A percentile compares a stretch with the other conserved stretches of the same genome.
Conservation (phyloP, 2,797 vertebrate genomes). For the Manis pentadactyla region DNA sequence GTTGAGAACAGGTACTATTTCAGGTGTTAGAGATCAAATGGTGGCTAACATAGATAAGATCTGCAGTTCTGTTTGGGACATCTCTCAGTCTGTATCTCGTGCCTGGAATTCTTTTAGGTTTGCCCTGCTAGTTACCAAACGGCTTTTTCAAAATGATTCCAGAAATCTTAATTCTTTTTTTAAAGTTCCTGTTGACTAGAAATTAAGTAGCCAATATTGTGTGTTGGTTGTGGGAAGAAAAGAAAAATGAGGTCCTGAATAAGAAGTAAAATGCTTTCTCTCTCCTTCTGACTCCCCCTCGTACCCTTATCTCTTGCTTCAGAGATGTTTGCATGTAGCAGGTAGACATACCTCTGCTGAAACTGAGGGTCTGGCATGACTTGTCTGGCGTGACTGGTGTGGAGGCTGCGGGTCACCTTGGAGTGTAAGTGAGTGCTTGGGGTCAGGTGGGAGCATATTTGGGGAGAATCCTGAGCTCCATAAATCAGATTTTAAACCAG, state of each 20-base stretch:
- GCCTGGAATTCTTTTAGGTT: neutral
- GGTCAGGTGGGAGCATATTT: no score
- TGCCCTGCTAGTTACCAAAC: neutral
- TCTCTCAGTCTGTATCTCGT: neutral
- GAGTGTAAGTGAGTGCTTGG: no score
- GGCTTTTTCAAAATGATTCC: slow-evolving; percentile 29
- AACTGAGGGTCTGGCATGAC: neutral
- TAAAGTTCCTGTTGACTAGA: neutral
- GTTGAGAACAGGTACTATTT: neutral
- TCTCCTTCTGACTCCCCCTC: neutral
- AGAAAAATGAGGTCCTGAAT: neutral
- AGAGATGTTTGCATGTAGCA: neutral
- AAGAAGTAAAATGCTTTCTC: neutral
- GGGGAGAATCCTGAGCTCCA: neutral
- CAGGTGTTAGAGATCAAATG: neutral
- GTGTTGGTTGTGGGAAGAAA: neutral
- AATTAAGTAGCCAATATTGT: slow-evolving; percentile 18
- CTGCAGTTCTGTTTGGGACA: neutral
- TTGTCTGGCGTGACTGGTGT: neutral
- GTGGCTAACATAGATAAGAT: neutral
- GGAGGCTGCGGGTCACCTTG: neutral
- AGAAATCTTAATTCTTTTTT: slow-evolving; percentile 19
- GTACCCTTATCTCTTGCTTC: neutral
- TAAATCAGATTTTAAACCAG: neutral
- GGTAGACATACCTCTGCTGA: neutral